phyloP scores from a whole-genome alignment of 1,140 invertebrate species.

The Solenopsis invicta region DNA sequence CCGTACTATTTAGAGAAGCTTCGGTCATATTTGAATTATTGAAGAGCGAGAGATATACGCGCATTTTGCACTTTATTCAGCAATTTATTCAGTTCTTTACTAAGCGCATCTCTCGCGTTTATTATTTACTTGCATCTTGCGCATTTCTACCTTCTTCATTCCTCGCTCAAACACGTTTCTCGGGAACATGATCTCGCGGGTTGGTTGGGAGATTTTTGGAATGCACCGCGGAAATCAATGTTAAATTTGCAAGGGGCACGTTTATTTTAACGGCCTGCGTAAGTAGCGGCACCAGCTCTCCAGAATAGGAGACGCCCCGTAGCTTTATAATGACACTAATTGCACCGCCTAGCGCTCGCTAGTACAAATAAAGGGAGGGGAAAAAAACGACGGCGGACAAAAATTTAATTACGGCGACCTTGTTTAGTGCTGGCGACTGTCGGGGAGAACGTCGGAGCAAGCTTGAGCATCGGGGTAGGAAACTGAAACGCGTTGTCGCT shows the following conservation, averaged over 20 bases:
- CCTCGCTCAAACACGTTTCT: neutral
- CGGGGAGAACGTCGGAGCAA: conserved; percentile 25
- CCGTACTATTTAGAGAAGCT: neutral
- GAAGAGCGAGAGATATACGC: neutral
- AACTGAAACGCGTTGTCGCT: conserved; percentile 58
- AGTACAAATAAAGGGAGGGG: conserved; percentile 52
- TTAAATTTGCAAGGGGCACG: conserved; percentile 60
- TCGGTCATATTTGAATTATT: neutral
- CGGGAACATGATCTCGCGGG: neutral
- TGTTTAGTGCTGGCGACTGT: conserved; percentile 61
- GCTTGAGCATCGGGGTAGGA: conserved; percentile 52
- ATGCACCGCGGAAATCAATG: conserved; percentile 52
- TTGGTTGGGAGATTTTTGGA: conserved; percentile 37
- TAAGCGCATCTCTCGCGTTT: conserved; percentile 18
- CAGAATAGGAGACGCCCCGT: conserved; percentile 35
- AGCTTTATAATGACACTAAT: conserved; percentile 71
- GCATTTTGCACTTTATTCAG: conserved; percentile 33
- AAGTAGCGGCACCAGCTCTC: conserved; percentile 30
- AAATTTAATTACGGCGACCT: conserved; percentile 75
- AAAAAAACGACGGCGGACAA: conserved; percentile 50
- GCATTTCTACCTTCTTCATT: conserved; percentile 24
- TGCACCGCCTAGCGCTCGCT: conserved; percentile 48
- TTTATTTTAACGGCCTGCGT: conserved; percentile 48
- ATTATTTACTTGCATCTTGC: conserved; percentile 33
- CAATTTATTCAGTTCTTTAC: conserved; percentile 25